Percentiles rank a stretch among this genome's conserved stretches.
Evolutionary conservation across 1,140 invertebrate species (phyloP).

Genomic region (silkworm (Bombyx mori)): DNA sequence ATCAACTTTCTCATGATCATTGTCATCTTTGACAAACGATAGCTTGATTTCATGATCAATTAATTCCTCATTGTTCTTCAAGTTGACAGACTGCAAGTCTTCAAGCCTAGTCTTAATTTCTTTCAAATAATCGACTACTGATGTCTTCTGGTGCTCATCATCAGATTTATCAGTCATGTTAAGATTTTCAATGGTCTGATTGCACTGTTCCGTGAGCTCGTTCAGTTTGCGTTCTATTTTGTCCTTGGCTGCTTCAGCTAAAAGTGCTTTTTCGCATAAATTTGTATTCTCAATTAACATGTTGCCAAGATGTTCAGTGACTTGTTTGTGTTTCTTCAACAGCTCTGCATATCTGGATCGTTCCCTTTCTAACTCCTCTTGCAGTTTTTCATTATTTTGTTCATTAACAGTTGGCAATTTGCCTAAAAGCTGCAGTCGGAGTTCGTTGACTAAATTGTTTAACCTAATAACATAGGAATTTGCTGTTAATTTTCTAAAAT

Average conservation of each 20-base stretch:
- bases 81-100: conserved; percentile 72
- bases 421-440: conserved; percentile 74
- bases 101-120: conserved; percentile 53
- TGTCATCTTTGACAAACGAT: conserved; percentile 45
- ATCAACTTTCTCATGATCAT: conserved; percentile 38
- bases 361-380: conserved; percentile 71
- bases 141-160: conserved; percentile 40
- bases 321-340: conserved; percentile 72
- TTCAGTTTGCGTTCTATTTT: conserved; percentile 76
- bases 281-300: conserved; percentile 74
- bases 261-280: conserved; percentile 74
- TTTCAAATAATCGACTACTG: conserved; percentile 70
- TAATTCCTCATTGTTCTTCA: conserved; percentile 72
- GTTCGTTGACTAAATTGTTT: conserved; percentile 77
- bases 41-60: conserved; percentile 70
- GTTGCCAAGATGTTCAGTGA: conserved; percentile 72
- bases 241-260: conserved; percentile 76
- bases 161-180: conserved; percentile 37
- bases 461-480: conserved; percentile 41
- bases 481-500: not conserved
- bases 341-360: conserved; percentile 52
- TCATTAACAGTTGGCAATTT: conserved; percentile 45
- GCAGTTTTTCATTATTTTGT: conserved; percentile 52
- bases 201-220: conserved; percentile 74
- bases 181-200: conserved; percentile 70